Evolutionary conservation across 2,888 invertebrate genomes (phyloP), one percentile per base, ranked within the genome.

Genomic region (Ennomos quercinarius): DNA sequence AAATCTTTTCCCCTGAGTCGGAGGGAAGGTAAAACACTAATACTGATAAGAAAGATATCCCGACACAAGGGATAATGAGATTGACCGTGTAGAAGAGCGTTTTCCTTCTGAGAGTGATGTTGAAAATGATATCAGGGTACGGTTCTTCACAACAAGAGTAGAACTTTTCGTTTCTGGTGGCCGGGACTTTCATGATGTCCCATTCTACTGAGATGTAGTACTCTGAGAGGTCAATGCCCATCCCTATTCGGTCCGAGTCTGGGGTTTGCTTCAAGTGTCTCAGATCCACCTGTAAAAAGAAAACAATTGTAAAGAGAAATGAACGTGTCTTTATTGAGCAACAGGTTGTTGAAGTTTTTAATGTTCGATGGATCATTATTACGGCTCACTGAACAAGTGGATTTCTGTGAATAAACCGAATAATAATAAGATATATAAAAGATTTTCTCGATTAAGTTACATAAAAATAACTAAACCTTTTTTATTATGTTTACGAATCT

Each of bases 81-180:
- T 99, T 99, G 78, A 99, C 98, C 52, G 98, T 99, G 94, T 99
- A 99, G 94, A 99, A 99, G 64, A 99, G 95, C 39, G 99, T 98
- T 93, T 99, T 99, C 76, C 99, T 94, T 74, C 98, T 94, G 63
- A 99, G 93, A 65, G 98, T 98, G 79, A 99, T 96, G 92, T 99
- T 98, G 93, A 99, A 99, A 75, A 98, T 98, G 81, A 99, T 99
- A 93, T 99, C 99, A 57, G 97, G 96, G 83, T 98, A 99, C 61
- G 99, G 99, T 87, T 99, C 97, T 86, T 98, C 97, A 89, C 99
- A 99, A 92, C 99, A 99, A 77, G 97, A 97, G 94, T 99, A 98
- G 90, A 97, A 97, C 85, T 97, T 97, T 83, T 98, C 98, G 85
- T 98, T 97, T 72, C 98, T 94, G 66, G 96, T 96, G 42, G 98